These are phyloP conservation scores for Cynoglossus semilaevis DNA, from an alignment of 2,113 vertebrate genomes.

Conservation along the genomic window DNA sequence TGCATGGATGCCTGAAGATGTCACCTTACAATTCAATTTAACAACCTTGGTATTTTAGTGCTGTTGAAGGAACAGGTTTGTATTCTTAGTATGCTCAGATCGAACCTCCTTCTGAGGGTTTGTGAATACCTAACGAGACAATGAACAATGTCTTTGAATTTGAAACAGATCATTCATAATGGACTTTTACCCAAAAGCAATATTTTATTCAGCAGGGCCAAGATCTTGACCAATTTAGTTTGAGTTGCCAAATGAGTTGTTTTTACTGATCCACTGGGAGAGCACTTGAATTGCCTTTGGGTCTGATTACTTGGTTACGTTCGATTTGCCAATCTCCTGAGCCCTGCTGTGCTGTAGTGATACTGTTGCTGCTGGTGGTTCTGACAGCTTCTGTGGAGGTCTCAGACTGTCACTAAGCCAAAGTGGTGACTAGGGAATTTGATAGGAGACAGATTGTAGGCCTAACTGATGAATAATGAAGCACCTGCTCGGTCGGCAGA, in stretches of 20 bases:
- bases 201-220: conserved; percentile 1
- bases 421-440: conserved; percentile 41
- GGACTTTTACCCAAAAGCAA: too few relatives aligned
- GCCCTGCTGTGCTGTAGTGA: conserved; percentile 21
- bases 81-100: too few relatives aligned
- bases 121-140: too few relatives aligned
- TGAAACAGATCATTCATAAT: too few relatives aligned
- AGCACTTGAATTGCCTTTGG: conserved; percentile 36
- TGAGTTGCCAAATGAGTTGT: conserved; percentile 37
- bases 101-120: too few relatives aligned
- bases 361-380: conserved; percentile 23
- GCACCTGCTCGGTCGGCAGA: conserved; percentile 34
- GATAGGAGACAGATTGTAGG: conserved; percentile 43
- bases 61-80: too few relatives aligned
- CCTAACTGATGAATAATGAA: conserved; percentile 47
- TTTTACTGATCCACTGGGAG: conserved; percentile 35
- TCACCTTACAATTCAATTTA: too few relatives aligned
- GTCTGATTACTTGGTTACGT: conserved; percentile 46
- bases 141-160: too few relatives aligned
- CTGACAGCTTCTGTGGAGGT: conserved; percentile 39
- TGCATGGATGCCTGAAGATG: too few relatives aligned
- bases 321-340: conserved; percentile 41
- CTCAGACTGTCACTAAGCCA: conserved; percentile 29
- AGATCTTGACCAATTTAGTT: conserved; percentile 27
- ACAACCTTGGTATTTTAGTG: too few relatives aligned